Percentiles rank a stretch among this genome's conserved stretches.
Conservation (phyloP, 2,113 vertebrate species). For the Burhinus bistriatus region DNA sequence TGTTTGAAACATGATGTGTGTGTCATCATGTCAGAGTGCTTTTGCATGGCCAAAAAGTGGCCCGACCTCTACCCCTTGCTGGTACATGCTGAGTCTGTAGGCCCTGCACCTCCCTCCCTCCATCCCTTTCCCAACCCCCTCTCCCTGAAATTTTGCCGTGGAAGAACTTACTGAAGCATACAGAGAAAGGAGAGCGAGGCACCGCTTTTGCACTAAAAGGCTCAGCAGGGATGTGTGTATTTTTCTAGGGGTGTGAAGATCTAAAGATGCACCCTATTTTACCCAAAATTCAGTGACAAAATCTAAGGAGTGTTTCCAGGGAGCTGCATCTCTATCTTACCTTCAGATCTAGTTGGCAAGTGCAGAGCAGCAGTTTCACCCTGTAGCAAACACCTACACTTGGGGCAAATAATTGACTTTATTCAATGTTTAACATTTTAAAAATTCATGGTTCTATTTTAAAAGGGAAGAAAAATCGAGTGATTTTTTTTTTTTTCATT, state of each 20-base stretch:
- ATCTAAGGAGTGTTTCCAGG: background rate
- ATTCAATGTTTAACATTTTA: background rate
- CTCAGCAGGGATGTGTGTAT: background rate
- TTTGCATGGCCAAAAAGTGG: background rate
- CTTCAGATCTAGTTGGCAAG: background rate
- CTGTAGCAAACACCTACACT: background rate
- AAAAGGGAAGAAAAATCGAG: background rate
- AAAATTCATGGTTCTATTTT: background rate
- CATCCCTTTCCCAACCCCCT: background rate
- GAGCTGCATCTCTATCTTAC: background rate
- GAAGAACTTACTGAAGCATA: background rate
- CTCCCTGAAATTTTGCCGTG: rapidly evolving
- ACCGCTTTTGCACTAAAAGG: background rate
- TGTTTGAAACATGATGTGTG: background rate
- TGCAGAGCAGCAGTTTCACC: background rate
- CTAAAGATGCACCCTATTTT: background rate
- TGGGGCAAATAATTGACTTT: background rate
- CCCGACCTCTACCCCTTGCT: no score
- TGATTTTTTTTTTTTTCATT: background rate
- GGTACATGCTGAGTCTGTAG: background rate
- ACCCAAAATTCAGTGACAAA: background rate
- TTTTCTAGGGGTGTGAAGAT: background rate
- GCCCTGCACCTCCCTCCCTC: background rate
- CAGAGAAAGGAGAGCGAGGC: background rate
- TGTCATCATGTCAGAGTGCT: background rate